These are phyloP conservation scores for Imbricaverruca yamaguchii DNA, from an alignment of 2,888 invertebrate species.

Conservation along the genomic window DNA sequence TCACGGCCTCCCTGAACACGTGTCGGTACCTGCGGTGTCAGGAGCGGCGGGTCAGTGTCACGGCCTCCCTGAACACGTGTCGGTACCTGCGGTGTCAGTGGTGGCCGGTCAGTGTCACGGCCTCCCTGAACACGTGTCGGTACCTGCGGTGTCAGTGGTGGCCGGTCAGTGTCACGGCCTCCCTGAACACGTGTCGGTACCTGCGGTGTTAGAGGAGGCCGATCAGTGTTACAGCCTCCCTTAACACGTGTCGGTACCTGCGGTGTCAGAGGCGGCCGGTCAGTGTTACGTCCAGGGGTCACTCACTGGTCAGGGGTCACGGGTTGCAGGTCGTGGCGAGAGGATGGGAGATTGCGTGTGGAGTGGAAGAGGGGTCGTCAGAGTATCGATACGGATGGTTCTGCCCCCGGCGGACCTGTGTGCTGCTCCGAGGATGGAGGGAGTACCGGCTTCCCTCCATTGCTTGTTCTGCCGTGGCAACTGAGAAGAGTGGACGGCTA, in stretches of 20 bases:
- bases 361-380: too few relatives aligned
- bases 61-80: conserved; percentile 64
- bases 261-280: background rate
- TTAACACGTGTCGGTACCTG: conserved; percentile 71
- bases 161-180: conserved; percentile 37
- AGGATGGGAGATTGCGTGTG: too few relatives aligned
- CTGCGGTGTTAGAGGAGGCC: conserved; percentile 39
- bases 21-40: conserved; percentile 55
- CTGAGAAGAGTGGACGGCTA: too few relatives aligned
- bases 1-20: conserved; percentile 59
- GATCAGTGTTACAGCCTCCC: conserved; percentile 43
- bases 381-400: too few relatives aligned
- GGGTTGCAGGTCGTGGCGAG: too few relatives aligned
- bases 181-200: conserved; percentile 71
- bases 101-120: background rate
- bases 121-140: conserved; percentile 68
- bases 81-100: conserved; percentile 52
- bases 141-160: conserved; percentile 49
- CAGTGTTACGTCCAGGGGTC: background rate
- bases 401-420: too few relatives aligned
- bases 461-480: too few relatives aligned
- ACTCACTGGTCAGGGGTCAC: too few relatives aligned
- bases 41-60: background rate
- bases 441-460: too few relatives aligned
- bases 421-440: too few relatives aligned